Evolutionary conservation across 2,888 invertebrate genomes (phyloP).

Genomic region (Eupithecia pulchellata): DNA sequence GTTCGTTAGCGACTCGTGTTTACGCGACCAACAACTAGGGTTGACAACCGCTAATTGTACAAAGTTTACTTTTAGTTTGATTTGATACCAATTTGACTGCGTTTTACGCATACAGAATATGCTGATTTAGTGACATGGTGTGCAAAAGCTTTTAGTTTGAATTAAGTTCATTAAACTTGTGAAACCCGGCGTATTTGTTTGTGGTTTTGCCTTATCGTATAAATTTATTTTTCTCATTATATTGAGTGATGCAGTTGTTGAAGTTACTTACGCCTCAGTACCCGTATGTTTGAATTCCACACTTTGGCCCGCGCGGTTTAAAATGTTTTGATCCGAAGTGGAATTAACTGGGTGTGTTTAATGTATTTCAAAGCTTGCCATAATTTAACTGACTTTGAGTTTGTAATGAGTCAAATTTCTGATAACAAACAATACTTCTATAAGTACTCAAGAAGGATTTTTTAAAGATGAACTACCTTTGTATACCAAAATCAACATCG

Average conservation of each 20-base stretch:
- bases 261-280: too few relatives aligned
- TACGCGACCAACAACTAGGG: conserved; percentile 80
- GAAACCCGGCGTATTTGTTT: background rate
- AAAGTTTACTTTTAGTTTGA: conserved; percentile 69
- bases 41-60: conserved; percentile 76
- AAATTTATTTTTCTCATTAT: too few relatives aligned
- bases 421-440: background rate
- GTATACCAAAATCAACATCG: background rate
- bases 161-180: background rate
- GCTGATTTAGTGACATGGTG: background rate
- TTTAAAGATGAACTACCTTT: too few relatives aligned
- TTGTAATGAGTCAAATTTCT: background rate
- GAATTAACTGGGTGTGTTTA: background rate
- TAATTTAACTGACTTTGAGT: background rate
- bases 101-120: conserved; percentile 32
- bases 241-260: background rate
- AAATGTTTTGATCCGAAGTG: background rate
- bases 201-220: background rate
- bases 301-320: background rate
- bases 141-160: background rate
- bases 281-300: background rate
- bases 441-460: too few relatives aligned
- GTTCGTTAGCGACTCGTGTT: conserved; percentile 85
- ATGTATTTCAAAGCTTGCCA: background rate
- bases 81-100: conserved; percentile 46